Base-by-base conservation (phyloP, 2,888 invertebrate species). In the Pristionchus arcanus region DNA sequence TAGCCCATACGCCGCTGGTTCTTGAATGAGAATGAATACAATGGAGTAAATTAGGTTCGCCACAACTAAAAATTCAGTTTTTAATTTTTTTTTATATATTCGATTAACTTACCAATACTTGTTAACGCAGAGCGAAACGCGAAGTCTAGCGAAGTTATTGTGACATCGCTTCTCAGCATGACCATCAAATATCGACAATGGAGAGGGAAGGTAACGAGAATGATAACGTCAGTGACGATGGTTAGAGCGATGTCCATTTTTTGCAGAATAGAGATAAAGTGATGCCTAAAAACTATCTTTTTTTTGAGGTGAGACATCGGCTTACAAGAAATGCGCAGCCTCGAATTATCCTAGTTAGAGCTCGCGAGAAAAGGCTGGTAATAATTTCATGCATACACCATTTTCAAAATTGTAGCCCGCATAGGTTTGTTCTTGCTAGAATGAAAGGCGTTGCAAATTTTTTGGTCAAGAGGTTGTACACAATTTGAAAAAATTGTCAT, bases 141-240 rank as follows among this genome's bases (percentile, higher is more conserved):
- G 74, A 34, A 34, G 15, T 74, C 74, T 2, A 74, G 34, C 19
- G 74, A 74, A 3, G 74, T 16, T 13, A 74, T 74, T 1, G 31
- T 13, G 19, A 15, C 19, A 5, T 34, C 19, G 19, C 34, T 31
- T 34, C 74, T 15, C 3, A 37, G 34, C 74, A 74, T 74, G 25
- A 74, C 74, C 34, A 34, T 34, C 15, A 74, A 11, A 74, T 74
- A 74, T 74, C 74, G 74, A 74, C 74, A 74, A 19, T 74, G 74
- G 37, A 74, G 34, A n/a, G 74, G 74, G 37, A 74, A 74, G 25
- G 74, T 74, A 16, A 74, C 0, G 25, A 74, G 4, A 16, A 68
- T 68, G n/a, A 68, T 68, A 3, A 31, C 28, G 34, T 74, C 74
- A 7, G 74, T 34, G 5, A 74, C 15, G 34, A 74, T 74, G 15